A percentile compares a stretch with the other conserved stretches of the same genome.
phyloP scores from a whole-genome alignment of 1,140 invertebrate genomes.

The Ceratina japonica region DNA sequence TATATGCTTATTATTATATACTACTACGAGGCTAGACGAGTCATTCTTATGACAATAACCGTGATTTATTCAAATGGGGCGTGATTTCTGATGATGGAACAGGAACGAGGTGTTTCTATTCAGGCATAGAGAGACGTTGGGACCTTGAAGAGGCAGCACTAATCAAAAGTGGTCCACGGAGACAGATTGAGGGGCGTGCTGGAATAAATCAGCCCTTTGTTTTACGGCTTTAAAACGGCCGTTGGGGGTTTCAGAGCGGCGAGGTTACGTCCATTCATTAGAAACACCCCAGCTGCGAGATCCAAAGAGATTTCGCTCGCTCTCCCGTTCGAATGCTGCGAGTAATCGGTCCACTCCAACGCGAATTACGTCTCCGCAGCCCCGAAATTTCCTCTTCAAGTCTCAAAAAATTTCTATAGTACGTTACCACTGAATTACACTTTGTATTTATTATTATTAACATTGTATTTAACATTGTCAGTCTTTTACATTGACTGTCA shows the following conservation, averaged over 20 bases:
- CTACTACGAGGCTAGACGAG: too few relatives aligned
- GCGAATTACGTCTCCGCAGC: background rate
- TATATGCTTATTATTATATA: too few relatives aligned
- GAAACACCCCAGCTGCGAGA: slow-evolving; percentile 69
- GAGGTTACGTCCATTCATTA: slow-evolving; percentile 71
- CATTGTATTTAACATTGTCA: too few relatives aligned
- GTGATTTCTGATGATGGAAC: too few relatives aligned
- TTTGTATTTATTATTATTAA: too few relatives aligned
- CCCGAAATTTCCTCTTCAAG: too few relatives aligned
- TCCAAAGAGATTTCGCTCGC: slow-evolving; percentile 54
- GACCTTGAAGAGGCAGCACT: slow-evolving; percentile 58
- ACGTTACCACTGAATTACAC: too few relatives aligned
- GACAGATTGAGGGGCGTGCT: slow-evolving; percentile 70
- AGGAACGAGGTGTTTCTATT: too few relatives aligned
- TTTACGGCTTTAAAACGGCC: slow-evolving; percentile 72
- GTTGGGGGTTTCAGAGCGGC: slow-evolving; percentile 67
- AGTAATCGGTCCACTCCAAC: slow-evolving; percentile 2
- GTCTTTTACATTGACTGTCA: too few relatives aligned
- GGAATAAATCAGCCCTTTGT: slow-evolving; percentile 76
- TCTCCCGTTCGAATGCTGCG: slow-evolving; percentile 37
- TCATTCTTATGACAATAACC: too few relatives aligned
- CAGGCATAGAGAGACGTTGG: background rate
- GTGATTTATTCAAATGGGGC: too few relatives aligned
- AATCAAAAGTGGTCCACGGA: slow-evolving; percentile 72
- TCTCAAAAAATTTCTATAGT: too few relatives aligned